Conservation (phyloP, 2,113 vertebrate species). For the Baryphthengus martii region DNA sequence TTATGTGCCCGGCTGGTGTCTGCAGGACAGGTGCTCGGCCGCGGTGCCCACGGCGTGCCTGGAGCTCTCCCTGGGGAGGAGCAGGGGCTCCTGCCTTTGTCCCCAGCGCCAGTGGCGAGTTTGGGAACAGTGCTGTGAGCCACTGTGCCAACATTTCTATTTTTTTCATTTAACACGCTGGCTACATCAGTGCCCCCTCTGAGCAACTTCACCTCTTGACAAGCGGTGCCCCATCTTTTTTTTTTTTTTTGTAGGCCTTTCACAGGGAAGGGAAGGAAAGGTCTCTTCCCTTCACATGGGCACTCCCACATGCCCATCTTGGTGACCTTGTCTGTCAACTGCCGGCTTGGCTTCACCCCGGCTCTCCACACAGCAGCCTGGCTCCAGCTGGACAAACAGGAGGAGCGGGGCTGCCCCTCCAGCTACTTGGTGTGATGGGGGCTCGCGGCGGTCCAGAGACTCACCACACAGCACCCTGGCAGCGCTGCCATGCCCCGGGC, state of each 20-base stretch:
- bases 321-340: not conserved
- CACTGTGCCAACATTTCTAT: rapidly evolving
- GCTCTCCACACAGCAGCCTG: rapidly evolving
- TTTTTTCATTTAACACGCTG: not conserved
- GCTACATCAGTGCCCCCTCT: rapidly evolving
- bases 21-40: not conserved
- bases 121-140: not conserved
- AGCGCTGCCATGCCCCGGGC: not conserved
- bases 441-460: rapidly evolving
- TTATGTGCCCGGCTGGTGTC: not conserved
- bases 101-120: rapidly evolving
- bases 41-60: rapidly evolving
- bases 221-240: not conserved
- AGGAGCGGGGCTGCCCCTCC: not conserved
- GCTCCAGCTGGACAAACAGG: not conserved
- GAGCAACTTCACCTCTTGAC: not conserved
- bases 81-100: not conserved
- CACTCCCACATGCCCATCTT: rapidly evolving
- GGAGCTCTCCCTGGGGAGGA: not conserved
- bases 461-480: rapidly evolving
- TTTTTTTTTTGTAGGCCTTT: not conserved
- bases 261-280: not conserved
- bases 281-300: not conserved
- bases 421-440: not conserved
- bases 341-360: rapidly evolving